A percentile compares a stretch with the other conserved stretches of the same genome.
Evolutionary conservation across 2,113 vertebrate species (phyloP).

Genomic region (Apteryx owenii): DNA sequence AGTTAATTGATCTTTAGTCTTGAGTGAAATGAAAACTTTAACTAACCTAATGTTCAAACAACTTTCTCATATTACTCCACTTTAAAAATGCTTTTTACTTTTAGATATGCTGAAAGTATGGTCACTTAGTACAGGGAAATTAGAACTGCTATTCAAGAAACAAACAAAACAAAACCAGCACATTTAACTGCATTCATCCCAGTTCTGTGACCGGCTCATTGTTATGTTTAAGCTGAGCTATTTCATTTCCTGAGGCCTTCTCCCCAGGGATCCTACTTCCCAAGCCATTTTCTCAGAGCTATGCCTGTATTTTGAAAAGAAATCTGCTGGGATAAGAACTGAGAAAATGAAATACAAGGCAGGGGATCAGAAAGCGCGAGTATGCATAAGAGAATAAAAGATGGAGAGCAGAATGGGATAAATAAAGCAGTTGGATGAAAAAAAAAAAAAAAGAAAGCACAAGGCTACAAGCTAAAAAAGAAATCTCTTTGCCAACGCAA

Average conservation of each 20-base stretch:
- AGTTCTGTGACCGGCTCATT: constrained; percentile 17
- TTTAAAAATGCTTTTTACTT: neutral
- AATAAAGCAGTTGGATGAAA: constrained; percentile 64
- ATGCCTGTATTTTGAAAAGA: constrained; percentile 57
- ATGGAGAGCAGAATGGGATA: constrained; percentile 54
- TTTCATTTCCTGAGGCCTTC: constrained; percentile 62
- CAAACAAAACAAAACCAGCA: neutral
- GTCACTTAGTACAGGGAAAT: constrained; percentile 9
- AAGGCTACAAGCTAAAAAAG: constrained; percentile 16
- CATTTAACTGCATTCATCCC: constrained; percentile 2
- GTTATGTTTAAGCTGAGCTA: constrained; percentile 51
- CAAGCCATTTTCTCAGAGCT: constrained; percentile 69
- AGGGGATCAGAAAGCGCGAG: constrained; percentile 53
- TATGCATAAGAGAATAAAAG: constrained; percentile 65
- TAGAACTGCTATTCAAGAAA: neutral
- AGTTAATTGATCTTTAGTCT: neutral
- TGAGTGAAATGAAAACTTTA: constrained; percentile 17
- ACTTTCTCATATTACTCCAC: neutral
- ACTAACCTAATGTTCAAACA: neutral
- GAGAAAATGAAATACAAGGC: constrained; percentile 73
- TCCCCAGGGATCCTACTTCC: constrained; percentile 40
- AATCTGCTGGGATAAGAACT: constrained; percentile 65
- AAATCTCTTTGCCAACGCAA: constrained; percentile 47
- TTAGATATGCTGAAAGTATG: neutral
- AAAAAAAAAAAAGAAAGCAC: constrained; percentile 53